A percentile compares a stretch with the other conserved stretches of the same genome.
phyloP scores from a whole-genome alignment of 2,888 invertebrate genomes.

The Bursaphelenchus okinawaensis region DNA sequence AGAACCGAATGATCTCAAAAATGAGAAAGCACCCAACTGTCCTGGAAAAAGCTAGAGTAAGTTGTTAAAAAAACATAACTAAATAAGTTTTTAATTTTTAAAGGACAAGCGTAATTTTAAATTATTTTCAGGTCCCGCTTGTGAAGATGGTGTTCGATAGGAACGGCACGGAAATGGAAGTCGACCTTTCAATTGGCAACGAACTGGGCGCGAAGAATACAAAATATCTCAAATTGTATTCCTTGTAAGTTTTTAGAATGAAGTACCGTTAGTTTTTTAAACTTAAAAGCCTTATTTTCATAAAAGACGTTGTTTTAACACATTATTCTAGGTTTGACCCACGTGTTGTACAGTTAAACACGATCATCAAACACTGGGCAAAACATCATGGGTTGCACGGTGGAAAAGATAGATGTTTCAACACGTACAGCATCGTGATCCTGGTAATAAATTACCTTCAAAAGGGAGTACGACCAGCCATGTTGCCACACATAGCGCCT shows the following conservation, averaged over 20 bases:
- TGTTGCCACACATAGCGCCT: not conserved
- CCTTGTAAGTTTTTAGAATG: not conserved
- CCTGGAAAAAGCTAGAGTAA: no score
- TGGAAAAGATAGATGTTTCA: not conserved
- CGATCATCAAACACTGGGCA: not conserved
- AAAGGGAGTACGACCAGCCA: not conserved
- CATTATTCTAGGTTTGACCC: not conserved
- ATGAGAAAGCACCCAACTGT: no score
- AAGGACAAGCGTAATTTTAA: no score
- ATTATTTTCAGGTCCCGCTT: not conserved
- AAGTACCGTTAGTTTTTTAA: not conserved
- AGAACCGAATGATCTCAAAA: no score
- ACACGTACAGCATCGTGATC: not conserved
- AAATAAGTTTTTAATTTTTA: no score
- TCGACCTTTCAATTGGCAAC: not conserved
- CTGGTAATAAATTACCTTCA: not conserved
- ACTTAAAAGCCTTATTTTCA: not conserved
- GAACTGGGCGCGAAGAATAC: not conserved
- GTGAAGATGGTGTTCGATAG: not conserved
- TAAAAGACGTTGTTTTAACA: no score
- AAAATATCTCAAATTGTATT: not conserved
- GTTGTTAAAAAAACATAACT: no score
- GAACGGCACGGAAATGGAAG: not conserved
- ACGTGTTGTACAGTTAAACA: not conserved
- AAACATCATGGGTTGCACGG: not conserved